Evolutionary conservation across 2,113 vertebrate genomes (phyloP).

Genomic region (Oplegnathus fasciatus): DNA sequence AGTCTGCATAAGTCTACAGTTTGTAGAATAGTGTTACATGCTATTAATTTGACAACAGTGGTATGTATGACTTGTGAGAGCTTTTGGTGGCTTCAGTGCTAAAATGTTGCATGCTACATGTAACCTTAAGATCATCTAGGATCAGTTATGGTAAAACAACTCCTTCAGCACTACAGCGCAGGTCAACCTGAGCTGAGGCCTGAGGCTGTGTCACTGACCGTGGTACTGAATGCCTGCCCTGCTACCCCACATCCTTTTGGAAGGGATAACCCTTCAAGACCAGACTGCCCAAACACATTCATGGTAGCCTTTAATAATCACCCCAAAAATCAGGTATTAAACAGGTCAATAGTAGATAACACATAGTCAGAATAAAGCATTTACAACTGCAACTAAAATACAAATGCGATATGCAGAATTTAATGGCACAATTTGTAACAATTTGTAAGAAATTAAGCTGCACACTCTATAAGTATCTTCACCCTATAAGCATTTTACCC

Average conservation of each 20-base stretch:
- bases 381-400: background rate
- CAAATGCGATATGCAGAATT: background rate
- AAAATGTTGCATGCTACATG: background rate
- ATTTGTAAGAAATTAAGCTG: background rate
- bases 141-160: background rate
- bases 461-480: background rate
- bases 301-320: background rate
- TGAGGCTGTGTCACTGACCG: conserved; percentile 55
- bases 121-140: background rate
- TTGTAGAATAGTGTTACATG: background rate
- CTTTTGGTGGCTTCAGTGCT: background rate
- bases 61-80: background rate
- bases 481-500: background rate
- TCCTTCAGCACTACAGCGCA: conserved; percentile 5
- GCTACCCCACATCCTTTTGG: background rate
- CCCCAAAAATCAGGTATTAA: background rate
- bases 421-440: background rate
- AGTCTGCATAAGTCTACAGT: background rate
- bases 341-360: background rate
- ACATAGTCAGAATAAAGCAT: background rate
- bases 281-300: background rate
- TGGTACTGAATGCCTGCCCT: conserved; percentile 59
- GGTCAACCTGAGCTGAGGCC: background rate
- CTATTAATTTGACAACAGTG: background rate
- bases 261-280: background rate